Conservation (phyloP, 1,140 invertebrate genomes). For the Zaprionus ghesquierei region DNA sequence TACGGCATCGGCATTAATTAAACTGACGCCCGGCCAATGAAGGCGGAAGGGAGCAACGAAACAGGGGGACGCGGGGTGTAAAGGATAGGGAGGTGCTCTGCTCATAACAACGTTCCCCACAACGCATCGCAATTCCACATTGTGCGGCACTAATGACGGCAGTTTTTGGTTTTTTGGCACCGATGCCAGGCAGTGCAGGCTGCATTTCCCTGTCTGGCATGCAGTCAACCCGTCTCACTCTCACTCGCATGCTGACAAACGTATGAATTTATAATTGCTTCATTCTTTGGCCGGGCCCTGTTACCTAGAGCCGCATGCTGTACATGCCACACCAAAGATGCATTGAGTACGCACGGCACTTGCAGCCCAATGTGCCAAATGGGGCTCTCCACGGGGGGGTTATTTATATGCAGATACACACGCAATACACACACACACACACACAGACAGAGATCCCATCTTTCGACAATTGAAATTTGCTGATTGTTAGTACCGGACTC, state of each 20-base stretch:
- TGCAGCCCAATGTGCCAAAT: constrained; percentile 14
- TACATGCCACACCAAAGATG: not conserved
- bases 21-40: constrained; percentile 28
- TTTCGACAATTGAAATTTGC: constrained; percentile 27
- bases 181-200: constrained; percentile 24
- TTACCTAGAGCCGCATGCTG: not conserved
- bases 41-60: not conserved
- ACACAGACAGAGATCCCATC: not conserved
- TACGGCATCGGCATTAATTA: constrained; percentile 62
- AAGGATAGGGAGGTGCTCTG: not conserved
- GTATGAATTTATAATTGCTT: constrained; percentile 78
- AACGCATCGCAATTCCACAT: constrained; percentile 19
- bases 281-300: constrained; percentile 45
- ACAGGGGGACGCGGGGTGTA: not conserved
- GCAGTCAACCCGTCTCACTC: not conserved
- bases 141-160: constrained; percentile 61
- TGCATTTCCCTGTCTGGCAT: constrained; percentile 18
- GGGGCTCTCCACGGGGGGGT: not conserved
- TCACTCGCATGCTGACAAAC: constrained; percentile 4
- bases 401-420: not conserved
- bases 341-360: not conserved
- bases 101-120: not conserved
- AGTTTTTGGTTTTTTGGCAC: constrained; percentile 61
- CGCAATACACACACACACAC: not conserved
- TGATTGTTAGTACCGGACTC: constrained; percentile 25